These are phyloP conservation scores for Rapana venosa DNA, from an alignment of 2,888 invertebrate genomes.

Conservation along the genomic window DNA sequence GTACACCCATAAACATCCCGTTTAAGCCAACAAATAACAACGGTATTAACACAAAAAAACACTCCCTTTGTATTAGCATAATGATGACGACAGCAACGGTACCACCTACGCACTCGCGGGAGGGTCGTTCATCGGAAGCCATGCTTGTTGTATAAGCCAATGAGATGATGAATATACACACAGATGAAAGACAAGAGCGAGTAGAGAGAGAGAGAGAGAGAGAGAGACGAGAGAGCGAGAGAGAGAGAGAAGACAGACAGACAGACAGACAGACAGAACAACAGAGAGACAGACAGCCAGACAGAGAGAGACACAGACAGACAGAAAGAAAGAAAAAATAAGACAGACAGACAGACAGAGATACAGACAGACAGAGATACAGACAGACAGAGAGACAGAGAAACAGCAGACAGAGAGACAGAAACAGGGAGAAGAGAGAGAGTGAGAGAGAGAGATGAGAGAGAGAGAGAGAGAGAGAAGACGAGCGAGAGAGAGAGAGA, in stretches of 20 bases:
- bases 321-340: background rate
- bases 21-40: too few species aligned
- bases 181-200: background rate
- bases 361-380: background rate
- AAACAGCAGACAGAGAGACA: background rate
- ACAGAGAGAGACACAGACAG: background rate
- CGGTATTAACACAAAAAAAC: too few species aligned
- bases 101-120: too few species aligned
- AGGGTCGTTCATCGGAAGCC: too few species aligned
- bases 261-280: background rate
- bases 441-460: too few species aligned
- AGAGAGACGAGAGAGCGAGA: background rate
- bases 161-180: too few species aligned
- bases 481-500: background rate
- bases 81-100: too few species aligned
- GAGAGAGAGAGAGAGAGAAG: too few species aligned
- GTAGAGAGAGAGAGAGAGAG: constrained; percentile 2
- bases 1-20: too few species aligned
- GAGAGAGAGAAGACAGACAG: background rate
- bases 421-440: background rate
- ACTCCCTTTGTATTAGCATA: too few species aligned
- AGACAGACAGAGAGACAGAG: background rate
- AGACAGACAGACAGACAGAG: background rate
- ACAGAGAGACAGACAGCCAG: background rate
- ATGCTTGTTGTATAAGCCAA: too few species aligned